Conservation (phyloP, 1,140 invertebrate genomes). For the Arion vulgaris region DNA sequence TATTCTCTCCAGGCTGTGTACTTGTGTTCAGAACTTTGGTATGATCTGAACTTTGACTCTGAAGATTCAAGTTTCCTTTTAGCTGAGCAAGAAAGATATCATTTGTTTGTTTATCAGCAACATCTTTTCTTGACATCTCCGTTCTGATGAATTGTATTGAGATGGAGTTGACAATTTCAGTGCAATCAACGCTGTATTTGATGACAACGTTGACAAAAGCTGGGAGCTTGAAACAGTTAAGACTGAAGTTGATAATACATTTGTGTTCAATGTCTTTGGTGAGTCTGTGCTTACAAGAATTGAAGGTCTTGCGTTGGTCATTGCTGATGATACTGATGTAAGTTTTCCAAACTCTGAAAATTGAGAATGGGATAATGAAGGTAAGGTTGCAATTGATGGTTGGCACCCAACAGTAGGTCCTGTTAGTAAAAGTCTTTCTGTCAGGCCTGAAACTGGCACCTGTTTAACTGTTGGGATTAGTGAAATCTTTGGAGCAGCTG, state of each 20-base stretch:
- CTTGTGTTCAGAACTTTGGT: neutral
- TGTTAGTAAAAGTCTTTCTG: neutral
- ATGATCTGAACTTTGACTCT: neutral
- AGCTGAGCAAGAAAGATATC: neutral
- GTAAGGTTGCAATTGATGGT: neutral
- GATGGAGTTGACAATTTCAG: slow-evolving; percentile 5
- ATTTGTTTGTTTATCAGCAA: neutral
- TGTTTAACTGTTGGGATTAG: slow-evolving; percentile 29
- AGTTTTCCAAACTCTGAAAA: neutral
- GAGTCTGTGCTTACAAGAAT: neutral
- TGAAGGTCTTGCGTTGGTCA: neutral
- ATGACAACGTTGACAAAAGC: slow-evolving; percentile 2
- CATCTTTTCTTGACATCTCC: neutral
- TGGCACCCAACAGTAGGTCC: neutral
- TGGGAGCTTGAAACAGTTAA: neutral
- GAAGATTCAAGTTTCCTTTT: neutral
- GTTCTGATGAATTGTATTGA: neutral
- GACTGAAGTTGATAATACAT: neutral
- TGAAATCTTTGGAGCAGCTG: slow-evolving; percentile 20
- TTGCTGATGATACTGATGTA: neutral
- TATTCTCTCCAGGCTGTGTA: neutral
- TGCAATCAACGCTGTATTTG: slow-evolving; percentile 1
- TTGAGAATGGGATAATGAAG: neutral
- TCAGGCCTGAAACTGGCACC: neutral
- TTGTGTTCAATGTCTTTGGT: neutral